Conservation (phyloP, 2,888 invertebrate genomes). For the Cryptus viduatorius region DNA sequence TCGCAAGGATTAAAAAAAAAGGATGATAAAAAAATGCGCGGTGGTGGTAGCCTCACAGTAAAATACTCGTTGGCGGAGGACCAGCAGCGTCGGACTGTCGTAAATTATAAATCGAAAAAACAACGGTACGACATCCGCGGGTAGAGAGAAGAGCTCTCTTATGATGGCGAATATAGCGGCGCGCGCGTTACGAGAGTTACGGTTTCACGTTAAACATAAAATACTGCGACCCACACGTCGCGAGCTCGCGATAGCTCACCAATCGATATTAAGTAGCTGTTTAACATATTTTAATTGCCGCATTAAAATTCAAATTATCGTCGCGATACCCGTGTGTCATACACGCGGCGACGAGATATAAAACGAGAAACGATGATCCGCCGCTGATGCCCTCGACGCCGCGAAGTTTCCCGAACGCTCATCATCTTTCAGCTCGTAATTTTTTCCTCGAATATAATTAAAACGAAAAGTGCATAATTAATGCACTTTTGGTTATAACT, state of each 20-base stretch:
- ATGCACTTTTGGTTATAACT: conserved; percentile 5
- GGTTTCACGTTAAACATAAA: conserved; percentile 82
- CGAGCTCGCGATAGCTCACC: conserved; percentile 50
- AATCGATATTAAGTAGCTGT: conserved; percentile 78
- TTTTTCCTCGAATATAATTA: neutral
- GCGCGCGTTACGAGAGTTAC: conserved; percentile 77
- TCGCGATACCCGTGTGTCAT: conserved; percentile 41
- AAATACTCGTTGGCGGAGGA: conserved; percentile 51
- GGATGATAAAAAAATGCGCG: conserved; percentile 28
- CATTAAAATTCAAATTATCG: conserved; percentile 78
- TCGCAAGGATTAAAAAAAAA: conserved; percentile 28
- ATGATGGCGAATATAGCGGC: conserved; percentile 6
- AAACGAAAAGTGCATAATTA: neutral
- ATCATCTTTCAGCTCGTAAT: neutral
- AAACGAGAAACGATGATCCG: neutral
- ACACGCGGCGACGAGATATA: conserved; percentile 1
- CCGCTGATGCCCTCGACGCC: neutral
- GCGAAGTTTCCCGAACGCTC: neutral
- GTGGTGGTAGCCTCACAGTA: conserved; percentile 6
- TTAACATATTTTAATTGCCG: conserved; percentile 83
- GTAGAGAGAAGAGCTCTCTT: neutral
- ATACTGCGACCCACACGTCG: conserved; percentile 76
- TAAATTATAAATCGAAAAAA: conserved; percentile 71
- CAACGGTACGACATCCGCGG: conserved; percentile 48
- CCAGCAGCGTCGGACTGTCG: conserved; percentile 63